Conservation (phyloP, 2,888 invertebrate species). For the Neoascia interrupta region DNA sequence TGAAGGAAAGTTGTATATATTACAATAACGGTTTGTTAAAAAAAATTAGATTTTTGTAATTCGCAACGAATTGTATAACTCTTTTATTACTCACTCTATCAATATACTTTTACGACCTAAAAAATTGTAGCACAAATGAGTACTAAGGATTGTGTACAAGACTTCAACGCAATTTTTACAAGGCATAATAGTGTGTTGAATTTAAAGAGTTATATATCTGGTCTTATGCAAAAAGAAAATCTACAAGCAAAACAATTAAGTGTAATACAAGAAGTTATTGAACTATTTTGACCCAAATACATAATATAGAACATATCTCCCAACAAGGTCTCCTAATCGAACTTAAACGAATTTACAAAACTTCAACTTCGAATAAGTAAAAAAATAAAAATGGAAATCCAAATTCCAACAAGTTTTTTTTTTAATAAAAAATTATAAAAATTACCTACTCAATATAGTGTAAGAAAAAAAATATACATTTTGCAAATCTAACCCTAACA, state of each 20-base stretch:
- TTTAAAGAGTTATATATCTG: too few species aligned
- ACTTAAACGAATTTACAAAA: constrained; percentile 65
- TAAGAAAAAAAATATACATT: constrained; percentile 27
- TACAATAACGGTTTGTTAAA: too few species aligned
- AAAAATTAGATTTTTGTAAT: constrained; percentile 35
- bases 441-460: constrained; percentile 38
- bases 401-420: constrained; percentile 42
- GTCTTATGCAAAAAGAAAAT: too few species aligned
- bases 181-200: too few species aligned
- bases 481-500: constrained; percentile 35
- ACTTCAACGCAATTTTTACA: too few species aligned
- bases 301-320: constrained; percentile 33
- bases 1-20: too few species aligned
- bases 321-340: constrained; percentile 49
- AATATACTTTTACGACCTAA: too few species aligned
- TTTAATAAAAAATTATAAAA: constrained; percentile 37
- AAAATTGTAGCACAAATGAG: too few species aligned
- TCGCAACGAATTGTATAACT: constrained; percentile 35
- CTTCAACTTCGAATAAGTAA: constrained; percentile 23
- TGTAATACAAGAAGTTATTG: too few species aligned
- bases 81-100: too few species aligned
- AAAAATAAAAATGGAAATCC: constrained; percentile 15
- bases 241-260: too few species aligned
- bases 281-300: constrained; percentile 14
- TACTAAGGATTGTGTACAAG: too few species aligned